Evolutionary conservation across 2,888 invertebrate species (phyloP).

Genomic region (Agonum fuliginosum): DNA sequence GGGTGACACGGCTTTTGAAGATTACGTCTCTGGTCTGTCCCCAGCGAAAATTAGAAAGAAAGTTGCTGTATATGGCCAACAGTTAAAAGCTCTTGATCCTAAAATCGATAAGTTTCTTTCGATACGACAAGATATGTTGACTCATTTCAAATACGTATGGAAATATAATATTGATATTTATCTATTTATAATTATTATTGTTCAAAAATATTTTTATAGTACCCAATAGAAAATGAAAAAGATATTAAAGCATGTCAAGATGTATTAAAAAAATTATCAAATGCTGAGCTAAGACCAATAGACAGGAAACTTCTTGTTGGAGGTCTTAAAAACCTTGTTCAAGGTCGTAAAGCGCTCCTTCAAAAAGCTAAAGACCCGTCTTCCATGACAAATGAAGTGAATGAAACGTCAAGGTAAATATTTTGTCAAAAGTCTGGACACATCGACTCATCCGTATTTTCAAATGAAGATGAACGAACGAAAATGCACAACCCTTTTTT

Average conservation of each 20-base stretch:
- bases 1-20: background rate
- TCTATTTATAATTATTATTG: too few relatives aligned
- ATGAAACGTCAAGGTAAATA: background rate
- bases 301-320: background rate
- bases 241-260: background rate
- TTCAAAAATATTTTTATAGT: too few relatives aligned
- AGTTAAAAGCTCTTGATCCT: background rate
- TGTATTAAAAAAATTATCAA: background rate
- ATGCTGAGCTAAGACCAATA: background rate
- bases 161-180: background rate
- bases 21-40: background rate
- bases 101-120: conserved; percentile 4
- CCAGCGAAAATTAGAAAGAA: background rate
- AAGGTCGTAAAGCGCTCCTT: background rate
- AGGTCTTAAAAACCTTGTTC: background rate
- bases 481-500: too few relatives aligned
- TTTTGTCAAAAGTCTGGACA: background rate
- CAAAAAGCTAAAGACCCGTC: background rate
- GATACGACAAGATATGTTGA: background rate
- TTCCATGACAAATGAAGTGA: background rate
- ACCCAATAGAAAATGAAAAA: background rate
- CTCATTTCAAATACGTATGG: background rate
- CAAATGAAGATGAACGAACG: too few relatives aligned
- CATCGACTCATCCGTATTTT: background rate
- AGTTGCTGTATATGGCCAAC: background rate